These are phyloP conservation scores for Pseudococcus viburni DNA, from an alignment of 2,888 invertebrate genomes.

Conservation along the genomic window DNA sequence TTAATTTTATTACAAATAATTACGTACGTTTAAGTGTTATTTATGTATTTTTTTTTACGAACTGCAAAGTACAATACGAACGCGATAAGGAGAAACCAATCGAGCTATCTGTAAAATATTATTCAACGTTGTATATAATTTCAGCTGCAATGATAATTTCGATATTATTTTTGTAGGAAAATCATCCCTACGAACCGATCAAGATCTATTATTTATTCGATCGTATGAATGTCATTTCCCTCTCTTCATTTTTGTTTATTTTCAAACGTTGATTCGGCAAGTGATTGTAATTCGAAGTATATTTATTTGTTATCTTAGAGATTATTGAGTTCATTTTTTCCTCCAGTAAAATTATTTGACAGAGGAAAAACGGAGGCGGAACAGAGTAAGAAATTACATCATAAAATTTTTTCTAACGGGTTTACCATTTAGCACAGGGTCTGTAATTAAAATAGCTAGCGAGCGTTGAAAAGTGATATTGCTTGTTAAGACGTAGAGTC, in stretches of 20 bases:
- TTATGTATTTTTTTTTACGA: not conserved
- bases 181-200: not conserved
- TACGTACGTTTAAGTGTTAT: not conserved
- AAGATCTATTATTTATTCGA: not conserved
- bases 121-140: slow-evolving; percentile 1
- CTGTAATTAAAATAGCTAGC: slow-evolving; percentile 51
- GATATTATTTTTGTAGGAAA: not conserved
- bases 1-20: slow-evolving; percentile 16
- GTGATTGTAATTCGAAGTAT: not conserved
- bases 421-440: slow-evolving; percentile 54
- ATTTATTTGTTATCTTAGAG: not conserved
- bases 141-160: not conserved
- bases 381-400: not conserved
- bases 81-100: not conserved
- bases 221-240: not conserved
- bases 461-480: slow-evolving; percentile 36
- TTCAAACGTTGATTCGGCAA: not conserved
- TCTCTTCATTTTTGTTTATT: not conserved
- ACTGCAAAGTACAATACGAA: not conserved
- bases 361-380: not conserved
- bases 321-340: not conserved
- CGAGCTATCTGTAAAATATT: not conserved
- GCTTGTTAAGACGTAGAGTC: slow-evolving; percentile 21
- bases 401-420: slow-evolving; percentile 31
- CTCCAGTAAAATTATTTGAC: not conserved